phyloP scores from a whole-genome alignment of 2,797 vertebrate species.

The Spinus olivaceus region DNA sequence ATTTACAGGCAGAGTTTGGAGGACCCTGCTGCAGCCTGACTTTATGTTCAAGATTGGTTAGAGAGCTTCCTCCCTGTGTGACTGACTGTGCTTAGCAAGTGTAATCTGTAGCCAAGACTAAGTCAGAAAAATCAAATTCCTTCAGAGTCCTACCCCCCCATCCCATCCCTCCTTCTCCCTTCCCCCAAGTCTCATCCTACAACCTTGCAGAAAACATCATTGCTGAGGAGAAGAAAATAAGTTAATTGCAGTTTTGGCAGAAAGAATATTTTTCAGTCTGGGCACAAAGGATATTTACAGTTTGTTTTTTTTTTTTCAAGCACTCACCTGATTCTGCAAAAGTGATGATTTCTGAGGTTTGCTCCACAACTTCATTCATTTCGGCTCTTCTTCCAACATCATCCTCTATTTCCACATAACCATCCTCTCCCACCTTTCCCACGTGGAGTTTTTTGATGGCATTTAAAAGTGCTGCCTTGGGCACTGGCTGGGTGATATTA shows the following conservation, averaged over 20 bases:
- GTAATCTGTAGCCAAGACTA: slow-evolving; percentile 58
- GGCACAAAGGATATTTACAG: slow-evolving; percentile 4
- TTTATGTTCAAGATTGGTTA: slow-evolving; percentile 59
- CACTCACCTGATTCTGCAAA: slow-evolving; percentile 94
- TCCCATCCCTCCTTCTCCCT: background rate
- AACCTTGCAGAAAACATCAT: slow-evolving; percentile 31
- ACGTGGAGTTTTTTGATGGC: slow-evolving; percentile 91
- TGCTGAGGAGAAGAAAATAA: slow-evolving; percentile 30
- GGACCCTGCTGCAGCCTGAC: slow-evolving; percentile 40
- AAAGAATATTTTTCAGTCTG: background rate
- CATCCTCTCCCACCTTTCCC: slow-evolving; percentile 87
- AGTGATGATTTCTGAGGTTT: slow-evolving; percentile 86
- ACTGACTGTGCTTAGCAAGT: slow-evolving; percentile 64
- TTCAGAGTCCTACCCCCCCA: background rate
- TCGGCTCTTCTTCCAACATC: slow-evolving; percentile 77
- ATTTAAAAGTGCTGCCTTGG: slow-evolving; percentile 90
- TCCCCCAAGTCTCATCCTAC: background rate
- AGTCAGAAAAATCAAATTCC: slow-evolving; percentile 48
- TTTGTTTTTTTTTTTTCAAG: background rate
- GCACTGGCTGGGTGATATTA: slow-evolving; percentile 90
- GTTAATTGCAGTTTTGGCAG: slow-evolving; percentile 48
- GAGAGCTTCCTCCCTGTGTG: slow-evolving; percentile 56
- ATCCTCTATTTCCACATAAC: slow-evolving; percentile 90
- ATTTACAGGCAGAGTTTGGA: slow-evolving; percentile 44
- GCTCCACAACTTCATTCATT: slow-evolving; percentile 83